phyloP scores from a whole-genome alignment of 2,113 vertebrate species.

The Mesitornis unicolor region DNA sequence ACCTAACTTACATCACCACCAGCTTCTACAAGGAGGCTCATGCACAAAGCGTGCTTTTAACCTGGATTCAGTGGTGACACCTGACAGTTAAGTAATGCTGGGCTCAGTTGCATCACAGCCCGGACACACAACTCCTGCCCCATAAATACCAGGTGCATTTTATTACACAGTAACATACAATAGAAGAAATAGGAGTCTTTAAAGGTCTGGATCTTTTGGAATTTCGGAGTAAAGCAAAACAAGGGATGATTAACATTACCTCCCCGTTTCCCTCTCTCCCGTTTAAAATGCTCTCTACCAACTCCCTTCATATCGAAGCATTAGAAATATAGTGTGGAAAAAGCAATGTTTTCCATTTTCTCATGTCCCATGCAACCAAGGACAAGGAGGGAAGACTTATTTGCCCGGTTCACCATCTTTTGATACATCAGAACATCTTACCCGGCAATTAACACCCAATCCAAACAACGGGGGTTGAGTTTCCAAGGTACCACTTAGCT shows the following conservation, averaged over 20 bases:
- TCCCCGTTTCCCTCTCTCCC: no score
- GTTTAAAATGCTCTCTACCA: neutral
- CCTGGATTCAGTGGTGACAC: neutral
- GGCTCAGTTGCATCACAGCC: neutral
- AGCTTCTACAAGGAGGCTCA: neutral
- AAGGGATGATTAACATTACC: neutral
- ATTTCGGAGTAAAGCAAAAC: neutral
- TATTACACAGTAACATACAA: neutral
- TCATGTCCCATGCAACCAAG: neutral
- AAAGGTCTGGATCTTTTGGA: neutral
- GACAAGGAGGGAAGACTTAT: neutral
- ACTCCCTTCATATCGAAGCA: neutral
- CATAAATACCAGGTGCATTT: constrained; percentile 7
- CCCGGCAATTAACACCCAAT: neutral
- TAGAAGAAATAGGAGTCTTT: neutral
- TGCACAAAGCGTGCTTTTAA: neutral
- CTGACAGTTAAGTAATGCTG: neutral
- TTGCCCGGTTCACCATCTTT: neutral
- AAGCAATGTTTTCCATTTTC: neutral
- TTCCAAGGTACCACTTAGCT: constrained; percentile 33
- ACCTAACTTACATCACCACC: neutral
- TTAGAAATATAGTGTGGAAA: neutral
- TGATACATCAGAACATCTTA: neutral
- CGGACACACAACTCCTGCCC: neutral
- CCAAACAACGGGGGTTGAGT: constrained; percentile 6